Base-by-base conservation (phyloP, 2,113 vertebrate genomes). In the Onychostruthus taczanowskii region DNA sequence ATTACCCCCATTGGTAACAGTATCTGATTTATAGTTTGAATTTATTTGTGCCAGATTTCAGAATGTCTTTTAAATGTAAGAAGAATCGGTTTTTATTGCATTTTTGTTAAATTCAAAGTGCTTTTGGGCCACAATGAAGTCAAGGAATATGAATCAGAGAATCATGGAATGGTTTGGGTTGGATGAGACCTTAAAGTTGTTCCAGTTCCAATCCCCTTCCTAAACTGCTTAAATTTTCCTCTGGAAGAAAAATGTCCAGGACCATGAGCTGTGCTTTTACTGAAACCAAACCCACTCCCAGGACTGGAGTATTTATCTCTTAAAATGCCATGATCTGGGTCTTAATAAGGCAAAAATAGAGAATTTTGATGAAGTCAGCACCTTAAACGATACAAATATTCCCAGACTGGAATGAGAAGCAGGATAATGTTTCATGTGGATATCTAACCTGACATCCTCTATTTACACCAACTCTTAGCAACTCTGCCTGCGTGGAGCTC, bases 11-110 rank as follows among this genome's bases (percentile, higher is more conserved):
- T 16, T 1, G 2, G 5, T 44, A 33, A 52, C 19, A 33, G 31
- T 7, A 3, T 58, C 28, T 23, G 70, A 11, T 33, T 11, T 28
- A 16, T 31, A 26, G 19, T 59, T 33, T 41, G 46, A 76, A 63
- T 68, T 59, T 61, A 17, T 19, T 61, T 5, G 1, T 33, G 35
- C 3, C 64, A 30, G 39, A 15, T 27, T 44, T 78, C 55, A 50
- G 41, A 35, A 27, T 68, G 12, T 13, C 23, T 87, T 66, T 95
- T 44, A 59, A 90, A 39, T 59, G 28, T 24, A 55, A 33, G 11
- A 18, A 8, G 11, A 76, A 16, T 0, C 0, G 37, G 63, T 75
- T 76, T 13, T 26, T 1, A 17, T 9, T 21, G 2, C 2, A 1
- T 70, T 31, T 39, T 17, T 20, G 35, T 52, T n/a, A 7, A 61